phyloP scores from a whole-genome alignment of 2,797 vertebrate species.

The Cottoperca gobio region DNA sequence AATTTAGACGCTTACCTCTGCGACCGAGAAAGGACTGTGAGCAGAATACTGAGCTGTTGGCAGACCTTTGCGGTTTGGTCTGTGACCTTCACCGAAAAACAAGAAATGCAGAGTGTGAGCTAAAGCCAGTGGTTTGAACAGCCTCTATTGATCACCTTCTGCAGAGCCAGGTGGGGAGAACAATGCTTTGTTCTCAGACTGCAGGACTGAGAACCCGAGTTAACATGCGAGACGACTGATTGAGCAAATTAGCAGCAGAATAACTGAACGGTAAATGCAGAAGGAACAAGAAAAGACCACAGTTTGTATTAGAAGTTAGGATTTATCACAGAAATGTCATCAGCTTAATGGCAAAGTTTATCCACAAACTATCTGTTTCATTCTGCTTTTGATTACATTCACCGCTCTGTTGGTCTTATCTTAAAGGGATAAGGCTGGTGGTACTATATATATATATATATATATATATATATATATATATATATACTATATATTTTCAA shows the following conservation, averaged over 20 bases:
- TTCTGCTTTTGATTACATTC: neutral
- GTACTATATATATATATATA: no score
- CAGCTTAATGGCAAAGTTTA: no score
- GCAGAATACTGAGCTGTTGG: conserved; percentile 63
- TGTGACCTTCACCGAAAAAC: conserved; percentile 78
- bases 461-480: no score
- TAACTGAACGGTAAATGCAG: neutral
- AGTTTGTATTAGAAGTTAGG: neutral
- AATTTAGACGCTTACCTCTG: conserved; percentile 48
- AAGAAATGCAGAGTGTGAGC: conserved; percentile 62
- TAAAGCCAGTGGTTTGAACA: conserved; percentile 63
- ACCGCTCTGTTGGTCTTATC: neutral
- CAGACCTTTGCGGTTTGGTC: conserved; percentile 67
- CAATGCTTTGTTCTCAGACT: conserved; percentile 45
- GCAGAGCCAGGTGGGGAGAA: conserved; percentile 31
- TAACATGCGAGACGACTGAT: conserved; percentile 16
- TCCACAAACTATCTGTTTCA: neutral
- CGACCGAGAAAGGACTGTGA: conserved; percentile 39
- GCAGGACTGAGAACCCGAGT: conserved; percentile 10
- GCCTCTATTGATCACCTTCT: conserved; percentile 73
- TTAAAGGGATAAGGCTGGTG: neutral
- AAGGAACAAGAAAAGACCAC: neutral
- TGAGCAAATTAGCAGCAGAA: neutral
- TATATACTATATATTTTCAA: no score
- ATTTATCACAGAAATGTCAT: no score